Evolutionary conservation across 2,797 vertebrate species (phyloP).

Genomic region (Gadopsis marmoratus): DNA sequence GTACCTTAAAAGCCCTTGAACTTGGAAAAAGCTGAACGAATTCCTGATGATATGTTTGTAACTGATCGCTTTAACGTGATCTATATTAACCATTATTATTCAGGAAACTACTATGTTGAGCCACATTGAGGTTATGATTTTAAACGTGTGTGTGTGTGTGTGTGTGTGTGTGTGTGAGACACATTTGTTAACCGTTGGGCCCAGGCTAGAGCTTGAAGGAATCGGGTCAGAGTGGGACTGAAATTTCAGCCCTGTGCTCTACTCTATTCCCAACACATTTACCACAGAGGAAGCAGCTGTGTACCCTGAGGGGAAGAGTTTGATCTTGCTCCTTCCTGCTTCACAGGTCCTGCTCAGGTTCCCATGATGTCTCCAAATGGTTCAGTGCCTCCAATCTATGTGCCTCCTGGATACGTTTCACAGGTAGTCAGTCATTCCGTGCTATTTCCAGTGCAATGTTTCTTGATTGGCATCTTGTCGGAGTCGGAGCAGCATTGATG

Average conservation of each 20-base stretch:
- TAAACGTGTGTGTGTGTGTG: not conserved
- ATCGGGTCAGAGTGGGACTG: not conserved
- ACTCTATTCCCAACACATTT: constrained; percentile 12
- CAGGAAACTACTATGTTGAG: too few relatives aligned
- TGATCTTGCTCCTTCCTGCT: constrained; percentile 34
- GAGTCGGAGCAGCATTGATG: not conserved
- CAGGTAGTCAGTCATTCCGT: constrained; percentile 85
- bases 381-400: constrained; percentile 99
- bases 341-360: constrained; percentile 99
- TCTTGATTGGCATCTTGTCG: constrained; percentile 13
- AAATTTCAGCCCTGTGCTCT: not conserved
- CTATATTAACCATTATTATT: not conserved
- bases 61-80: not conserved
- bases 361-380: constrained; percentile 99
- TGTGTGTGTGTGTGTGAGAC: not conserved
- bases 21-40: too few relatives aligned
- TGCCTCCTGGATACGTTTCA: constrained; percentile 99
- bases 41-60: not conserved
- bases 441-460: not conserved
- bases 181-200: not conserved
- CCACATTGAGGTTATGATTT: not conserved
- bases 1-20: too few relatives aligned
- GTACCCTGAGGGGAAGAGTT: constrained; percentile 35
- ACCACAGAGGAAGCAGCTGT: constrained; percentile 35
- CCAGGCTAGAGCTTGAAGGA: constrained; percentile 1